phyloP scores from a whole-genome alignment of 23 tunicate species.

The Diplosoma virens region DNA sequence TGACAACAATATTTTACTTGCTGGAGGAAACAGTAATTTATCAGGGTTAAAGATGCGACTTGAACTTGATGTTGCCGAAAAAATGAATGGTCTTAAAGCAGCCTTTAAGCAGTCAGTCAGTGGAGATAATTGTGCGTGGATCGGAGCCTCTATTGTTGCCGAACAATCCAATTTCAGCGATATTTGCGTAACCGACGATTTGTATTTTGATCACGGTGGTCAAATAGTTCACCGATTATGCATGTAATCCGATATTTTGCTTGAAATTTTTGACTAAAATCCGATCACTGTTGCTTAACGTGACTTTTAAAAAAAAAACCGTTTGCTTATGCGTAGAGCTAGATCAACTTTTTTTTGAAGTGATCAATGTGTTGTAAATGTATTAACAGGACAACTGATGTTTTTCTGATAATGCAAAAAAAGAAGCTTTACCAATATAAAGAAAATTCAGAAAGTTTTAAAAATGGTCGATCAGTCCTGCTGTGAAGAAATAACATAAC shows the following conservation, averaged over 20 bases:
- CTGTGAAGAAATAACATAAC: too few species aligned
- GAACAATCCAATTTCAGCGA: conserved; percentile 37
- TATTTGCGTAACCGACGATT: conserved; percentile 58
- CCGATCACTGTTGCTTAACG: not conserved
- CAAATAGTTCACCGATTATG: conserved; percentile 48
- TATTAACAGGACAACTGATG: too few species aligned
- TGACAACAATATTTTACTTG: conserved; percentile 29
- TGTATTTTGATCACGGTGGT: conserved; percentile 70
- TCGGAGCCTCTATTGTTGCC: conserved; percentile 69
- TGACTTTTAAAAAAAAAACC: not conserved
- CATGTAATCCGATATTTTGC: conserved; percentile 15
- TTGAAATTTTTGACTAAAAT: not conserved
- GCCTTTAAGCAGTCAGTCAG: not conserved
- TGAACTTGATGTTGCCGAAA: conserved; percentile 11
- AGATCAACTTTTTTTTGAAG: not conserved
- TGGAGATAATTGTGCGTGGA: conserved; percentile 56
- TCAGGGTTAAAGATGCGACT: conserved; percentile 43
- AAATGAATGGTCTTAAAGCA: not conserved
- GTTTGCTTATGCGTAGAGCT: not conserved
- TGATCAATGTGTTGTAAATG: not conserved
- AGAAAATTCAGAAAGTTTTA: too few species aligned
- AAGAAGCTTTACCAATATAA: too few species aligned
- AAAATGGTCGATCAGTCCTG: too few species aligned
- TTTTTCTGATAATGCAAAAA: too few species aligned
- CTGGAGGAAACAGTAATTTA: conserved; percentile 54